Conservation (phyloP, 2,888 invertebrate species). For the Mycalesis mineus region DNA sequence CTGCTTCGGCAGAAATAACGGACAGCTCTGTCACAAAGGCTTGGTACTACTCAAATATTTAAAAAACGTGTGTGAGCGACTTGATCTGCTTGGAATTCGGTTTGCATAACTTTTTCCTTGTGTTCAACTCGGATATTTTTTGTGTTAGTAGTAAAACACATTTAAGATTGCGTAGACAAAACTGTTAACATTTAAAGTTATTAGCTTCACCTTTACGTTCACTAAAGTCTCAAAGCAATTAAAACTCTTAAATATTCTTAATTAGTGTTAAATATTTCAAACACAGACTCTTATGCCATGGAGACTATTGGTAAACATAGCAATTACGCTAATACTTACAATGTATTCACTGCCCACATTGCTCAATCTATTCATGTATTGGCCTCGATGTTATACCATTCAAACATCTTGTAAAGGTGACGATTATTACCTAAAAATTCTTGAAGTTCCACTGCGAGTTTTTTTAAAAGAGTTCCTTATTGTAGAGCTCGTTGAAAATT, state of each 20-base stretch:
- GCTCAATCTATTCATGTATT: not conserved
- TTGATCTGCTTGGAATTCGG: no score
- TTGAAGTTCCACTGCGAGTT: no score
- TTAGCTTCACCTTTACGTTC: slow-evolving; percentile 1
- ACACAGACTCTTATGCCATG: not conserved
- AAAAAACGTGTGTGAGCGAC: no score
- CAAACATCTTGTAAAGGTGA: not conserved
- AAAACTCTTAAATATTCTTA: not conserved
- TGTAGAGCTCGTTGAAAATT: no score
- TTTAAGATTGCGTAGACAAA: slow-evolving; percentile 44
- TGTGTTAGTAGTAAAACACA: slow-evolving; percentile 7
- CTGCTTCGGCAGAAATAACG: no score
- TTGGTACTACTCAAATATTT: no score
- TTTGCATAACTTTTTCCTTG: no score
- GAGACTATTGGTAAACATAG: not conserved
- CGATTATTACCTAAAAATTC: not conserved
- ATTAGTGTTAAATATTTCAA: not conserved
- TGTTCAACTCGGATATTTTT: no score
- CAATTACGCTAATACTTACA: not conserved
- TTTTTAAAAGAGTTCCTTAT: no score
- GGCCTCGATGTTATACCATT: not conserved
- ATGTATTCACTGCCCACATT: slow-evolving; percentile 4
- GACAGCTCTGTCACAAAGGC: no score
- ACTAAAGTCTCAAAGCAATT: not conserved
- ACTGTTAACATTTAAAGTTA: slow-evolving; percentile 27